phyloP scores from a whole-genome alignment of 2,888 invertebrate genomes.

The Lepidochrysops patricia region DNA sequence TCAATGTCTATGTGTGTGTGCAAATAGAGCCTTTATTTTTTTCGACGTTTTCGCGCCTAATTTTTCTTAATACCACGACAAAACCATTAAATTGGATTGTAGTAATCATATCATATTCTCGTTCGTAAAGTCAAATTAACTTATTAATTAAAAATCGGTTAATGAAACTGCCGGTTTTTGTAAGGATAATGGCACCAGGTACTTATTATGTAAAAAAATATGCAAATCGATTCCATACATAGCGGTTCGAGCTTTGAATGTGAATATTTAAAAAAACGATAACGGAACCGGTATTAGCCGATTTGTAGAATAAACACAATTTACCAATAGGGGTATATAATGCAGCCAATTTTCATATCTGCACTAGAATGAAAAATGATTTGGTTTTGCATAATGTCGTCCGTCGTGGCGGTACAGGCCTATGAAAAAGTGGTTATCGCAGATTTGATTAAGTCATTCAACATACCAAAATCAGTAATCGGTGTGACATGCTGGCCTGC shows the following conservation, averaged over 20 bases:
- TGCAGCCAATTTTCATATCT: neutral
- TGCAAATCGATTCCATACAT: slow-evolving; percentile 9
- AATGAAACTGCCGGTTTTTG: neutral
- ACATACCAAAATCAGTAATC: slow-evolving; percentile 16
- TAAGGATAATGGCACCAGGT: neutral
- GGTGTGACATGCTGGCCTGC: slow-evolving; percentile 18
- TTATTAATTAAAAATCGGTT: neutral
- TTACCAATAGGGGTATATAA: slow-evolving; percentile 15
- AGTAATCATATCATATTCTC: neutral
- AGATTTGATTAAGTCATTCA: slow-evolving; percentile 15
- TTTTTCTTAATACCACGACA: no score
- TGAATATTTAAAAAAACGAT: slow-evolving; percentile 11
- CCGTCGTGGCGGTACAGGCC: slow-evolving; percentile 1
- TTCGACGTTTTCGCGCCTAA: no score
- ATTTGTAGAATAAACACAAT: slow-evolving; percentile 29
- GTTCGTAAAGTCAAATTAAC: neutral
- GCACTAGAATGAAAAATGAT: neutral
- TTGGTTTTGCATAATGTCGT: slow-evolving; percentile 10
- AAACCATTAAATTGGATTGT: no score
- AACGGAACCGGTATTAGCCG: slow-evolving; percentile 20
- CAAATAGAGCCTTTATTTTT: no score
- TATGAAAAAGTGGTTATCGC: slow-evolving; percentile 14
- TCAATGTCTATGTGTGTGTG: no score
- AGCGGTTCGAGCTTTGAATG: neutral
- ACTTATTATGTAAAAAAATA: neutral